These are phyloP conservation scores for Terrapene triunguis DNA, from an alignment of 2,113 vertebrate species.

Conservation along the genomic window DNA sequence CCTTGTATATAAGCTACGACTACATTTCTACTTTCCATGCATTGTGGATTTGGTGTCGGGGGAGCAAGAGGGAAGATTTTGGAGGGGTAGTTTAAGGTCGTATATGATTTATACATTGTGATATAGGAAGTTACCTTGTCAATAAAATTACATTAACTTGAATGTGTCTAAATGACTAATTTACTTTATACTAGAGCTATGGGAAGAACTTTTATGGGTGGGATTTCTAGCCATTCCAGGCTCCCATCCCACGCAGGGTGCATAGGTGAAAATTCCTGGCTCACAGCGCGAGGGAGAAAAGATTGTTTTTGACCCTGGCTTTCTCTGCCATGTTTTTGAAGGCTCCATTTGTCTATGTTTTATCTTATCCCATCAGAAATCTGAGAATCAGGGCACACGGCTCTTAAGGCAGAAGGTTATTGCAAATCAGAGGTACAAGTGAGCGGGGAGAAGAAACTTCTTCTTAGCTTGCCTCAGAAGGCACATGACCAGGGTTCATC, in stretches of 20 bases:
- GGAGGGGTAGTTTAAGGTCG: not conserved
- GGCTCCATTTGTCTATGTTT: not conserved
- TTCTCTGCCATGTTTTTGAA: constrained; percentile 24
- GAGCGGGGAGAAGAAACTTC: not conserved
- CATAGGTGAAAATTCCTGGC: not conserved
- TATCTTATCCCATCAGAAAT: constrained; percentile 36
- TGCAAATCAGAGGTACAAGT: constrained; percentile 13
- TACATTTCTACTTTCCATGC: constrained; percentile 24
- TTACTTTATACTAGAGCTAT: constrained; percentile 40
- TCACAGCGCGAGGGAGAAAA: not conserved
- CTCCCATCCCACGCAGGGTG: constrained; percentile 28
- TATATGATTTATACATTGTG: constrained; percentile 60
- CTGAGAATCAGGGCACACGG: constrained; percentile 57
- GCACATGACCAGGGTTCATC: too few relatives aligned
- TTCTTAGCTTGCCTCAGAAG: too few relatives aligned
- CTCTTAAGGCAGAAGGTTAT: constrained; percentile 62
- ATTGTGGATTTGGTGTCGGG: constrained; percentile 15
- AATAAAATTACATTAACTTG: constrained; percentile 63
- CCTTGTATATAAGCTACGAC: constrained; percentile 48
- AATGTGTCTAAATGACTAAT: constrained; percentile 2
- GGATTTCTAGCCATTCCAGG: constrained; percentile 12
- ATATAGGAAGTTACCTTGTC: constrained; percentile 54
- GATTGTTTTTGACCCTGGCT: constrained; percentile 18
- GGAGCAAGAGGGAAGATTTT: not conserved
- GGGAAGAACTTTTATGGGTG: not conserved